Evolutionary conservation across 1,140 invertebrate species (phyloP), one percentile per base, ranked within the genome.

Genomic region (Rhopalosiphum padi): DNA sequence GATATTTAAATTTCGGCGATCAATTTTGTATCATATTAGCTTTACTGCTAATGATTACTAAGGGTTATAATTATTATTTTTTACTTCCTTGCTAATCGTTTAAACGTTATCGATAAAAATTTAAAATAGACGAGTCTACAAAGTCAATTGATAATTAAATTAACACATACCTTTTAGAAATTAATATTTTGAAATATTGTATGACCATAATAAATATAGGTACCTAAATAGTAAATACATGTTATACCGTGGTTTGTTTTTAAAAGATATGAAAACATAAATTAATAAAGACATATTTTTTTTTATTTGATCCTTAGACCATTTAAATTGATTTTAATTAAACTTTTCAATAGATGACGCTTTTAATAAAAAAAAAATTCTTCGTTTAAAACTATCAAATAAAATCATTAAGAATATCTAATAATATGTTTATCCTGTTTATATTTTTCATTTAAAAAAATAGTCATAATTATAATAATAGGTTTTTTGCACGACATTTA

Each of bases 301-400:
- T 15, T n/a, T 30, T n/a, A 30, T 68, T 9, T 68, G 11, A 4
- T 7, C 9, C 3, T n/a, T n/a, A n/a, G 30, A 68, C 60, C 30
- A 5, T 68, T 68, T n/a, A n/a, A 30, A 11, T 68, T 15, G 60
- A 15, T n/a, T 68, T 68, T n/a, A 68, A 68, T 11, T n/a, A 15
- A n/a, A 15, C 0, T n/a, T 68, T n/a, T 68, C 30, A 4, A n/a
- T n/a, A 5, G 0, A 68, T 5, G 11, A 0, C 11, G 11, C 4
- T n/a, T 68, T 68, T 15, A n/a, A 11, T 4, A 68, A 68, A 68
- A n/a, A 68, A n/a, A 30, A 60, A 68, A 1, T n/a, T 2, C 3
- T 11, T n/a, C 15, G n/a, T 18, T 5, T 4, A n/a, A n/a, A 77
- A 15, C n/a, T 77, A 77, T 15, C 15, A 18, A n/a, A 77, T 77